phyloP scores from a whole-genome alignment of 2,888 invertebrate genomes.

The Antheraea yamamai region DNA sequence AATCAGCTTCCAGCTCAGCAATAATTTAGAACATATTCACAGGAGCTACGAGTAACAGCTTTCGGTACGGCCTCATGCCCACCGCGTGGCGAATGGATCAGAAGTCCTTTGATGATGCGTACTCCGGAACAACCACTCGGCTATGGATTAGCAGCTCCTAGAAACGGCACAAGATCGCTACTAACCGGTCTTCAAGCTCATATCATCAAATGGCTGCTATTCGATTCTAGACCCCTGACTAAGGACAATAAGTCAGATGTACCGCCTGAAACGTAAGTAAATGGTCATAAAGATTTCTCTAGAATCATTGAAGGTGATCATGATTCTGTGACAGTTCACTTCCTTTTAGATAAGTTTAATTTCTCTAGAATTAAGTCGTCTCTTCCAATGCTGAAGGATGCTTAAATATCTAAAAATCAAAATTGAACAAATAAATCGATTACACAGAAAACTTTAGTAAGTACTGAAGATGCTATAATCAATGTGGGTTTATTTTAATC shows the following conservation, averaged over 20 bases:
- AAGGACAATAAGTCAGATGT: conserved; percentile 74
- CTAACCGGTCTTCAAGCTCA: conserved; percentile 87
- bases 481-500: too few species aligned
- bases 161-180: conserved; percentile 81
- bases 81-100: conserved; percentile 87
- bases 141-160: conserved; percentile 85
- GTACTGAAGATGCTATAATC: too few species aligned
- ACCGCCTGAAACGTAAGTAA: conserved; percentile 81
- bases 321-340: too few species aligned
- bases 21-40: conserved; percentile 21
- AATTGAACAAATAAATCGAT: too few species aligned
- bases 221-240: conserved; percentile 75
- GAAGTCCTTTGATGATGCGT: conserved; percentile 85
- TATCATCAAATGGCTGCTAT: conserved; percentile 86
- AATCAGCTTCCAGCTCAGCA: background rate
- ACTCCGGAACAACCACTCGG: conserved; percentile 81
- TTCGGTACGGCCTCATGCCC: conserved; percentile 86
- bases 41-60: conserved; percentile 84
- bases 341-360: too few species aligned
- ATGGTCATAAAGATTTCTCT: background rate
- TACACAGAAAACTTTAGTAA: too few species aligned
- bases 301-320: background rate
- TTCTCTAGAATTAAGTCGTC: too few species aligned
- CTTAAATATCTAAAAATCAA: too few species aligned
- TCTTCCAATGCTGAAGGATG: too few species aligned